A percentile compares a stretch with the other conserved stretches of the same genome.
Conservation (phyloP, 1,140 invertebrate genomes). For the Cephus cinctus region DNA sequence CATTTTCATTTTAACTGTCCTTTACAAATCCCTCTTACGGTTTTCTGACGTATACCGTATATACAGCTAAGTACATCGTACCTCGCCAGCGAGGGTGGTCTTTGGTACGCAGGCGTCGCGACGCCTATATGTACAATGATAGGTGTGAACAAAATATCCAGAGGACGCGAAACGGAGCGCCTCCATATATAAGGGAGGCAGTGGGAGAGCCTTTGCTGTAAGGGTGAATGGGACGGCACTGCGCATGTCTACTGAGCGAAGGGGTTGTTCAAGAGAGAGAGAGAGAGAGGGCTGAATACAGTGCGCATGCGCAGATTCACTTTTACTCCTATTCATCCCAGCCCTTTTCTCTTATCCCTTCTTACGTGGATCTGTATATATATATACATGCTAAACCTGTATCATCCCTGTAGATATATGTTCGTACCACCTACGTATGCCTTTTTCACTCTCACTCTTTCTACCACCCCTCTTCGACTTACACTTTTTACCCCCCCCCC, state of each 20-base stretch:
- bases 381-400: conserved; percentile 2
- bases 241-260: not conserved
- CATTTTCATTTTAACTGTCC: too few species aligned
- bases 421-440: not conserved
- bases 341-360: not conserved
- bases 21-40: too few species aligned
- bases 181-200: conserved; percentile 6
- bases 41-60: too few species aligned
- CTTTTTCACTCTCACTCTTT: conserved; percentile 16
- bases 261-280: conserved; percentile 11
- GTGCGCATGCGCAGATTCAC: conserved; percentile 37
- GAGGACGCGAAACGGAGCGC: too few species aligned
- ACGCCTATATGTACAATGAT: conserved; percentile 47
- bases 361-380: not conserved
- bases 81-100: too few species aligned
- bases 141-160: conserved; percentile 47
- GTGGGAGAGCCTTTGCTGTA: conserved; percentile 3
- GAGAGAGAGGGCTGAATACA: conserved; percentile 13
- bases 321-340: conserved; percentile 14
- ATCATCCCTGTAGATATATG: too few species aligned
- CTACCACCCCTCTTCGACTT: conserved; percentile 7
- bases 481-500: not conserved
- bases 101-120: conserved; percentile 38
- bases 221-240: not conserved
- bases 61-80: too few species aligned